Evolutionary conservation across 2,797 vertebrate species (phyloP), one percentile per base, ranked within the genome.

Genomic region (Gymnoscopelus microlampas): DNA sequence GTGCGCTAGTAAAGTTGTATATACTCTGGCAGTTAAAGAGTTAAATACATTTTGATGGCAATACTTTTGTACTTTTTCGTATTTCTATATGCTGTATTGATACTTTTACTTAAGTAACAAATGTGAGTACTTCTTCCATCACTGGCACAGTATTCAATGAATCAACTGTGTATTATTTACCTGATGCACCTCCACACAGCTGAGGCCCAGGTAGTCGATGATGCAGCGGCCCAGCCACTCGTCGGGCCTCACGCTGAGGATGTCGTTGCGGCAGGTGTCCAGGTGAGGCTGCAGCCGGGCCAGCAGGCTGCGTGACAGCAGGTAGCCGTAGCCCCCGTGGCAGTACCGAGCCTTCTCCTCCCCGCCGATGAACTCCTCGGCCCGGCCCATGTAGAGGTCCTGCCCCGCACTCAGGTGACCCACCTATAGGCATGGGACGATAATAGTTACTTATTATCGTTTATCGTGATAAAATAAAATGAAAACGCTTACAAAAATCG

Each of bases 171-270:
- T 19, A 13, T 7, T 11, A 6, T 32, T 80, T 93, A 98, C 98
- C 96, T 97, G 96, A 71, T 97, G 94, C 81, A 94, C 90, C 0
- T 97, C 96, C 61, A 96, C 91, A 76, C 98, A 99, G 72, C 95
- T 90, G 60, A 98, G 88, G 39, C 96, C 96, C 75, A 99, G 91
- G 68, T 95, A 97, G 88, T 99, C 98, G 0, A 98, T 98, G 77
- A 99, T 95, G 92, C 98, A 99, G 71, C 97, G 97, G 47, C 98
- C 97, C 24, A 99, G 94, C 98, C 98, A 99, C 89, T 99, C 98
- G 1, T 99, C 98, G 0, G 97, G 95, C 10, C 97, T 93, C 58
- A 97, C 95, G 0, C 98, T 98, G 61, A 99, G 96, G 84, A 99
- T 99, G 83, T 99, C 96, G 5, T 98, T 97, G 3, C 97, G 95